Conservation (phyloP, 2,797 vertebrate genomes). For the Sebastes elongatus region DNA sequence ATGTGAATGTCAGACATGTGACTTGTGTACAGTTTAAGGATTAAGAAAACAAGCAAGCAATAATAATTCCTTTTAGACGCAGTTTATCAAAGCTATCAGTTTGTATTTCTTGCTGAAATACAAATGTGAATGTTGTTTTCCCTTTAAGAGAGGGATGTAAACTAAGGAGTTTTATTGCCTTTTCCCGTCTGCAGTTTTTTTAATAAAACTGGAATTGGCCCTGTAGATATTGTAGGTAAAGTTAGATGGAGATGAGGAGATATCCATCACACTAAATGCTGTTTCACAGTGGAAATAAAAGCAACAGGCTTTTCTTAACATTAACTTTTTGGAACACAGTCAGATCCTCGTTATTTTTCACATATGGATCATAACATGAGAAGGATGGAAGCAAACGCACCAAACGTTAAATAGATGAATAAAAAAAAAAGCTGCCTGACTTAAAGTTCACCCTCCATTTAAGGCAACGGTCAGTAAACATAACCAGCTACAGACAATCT, state of each 20-base stretch:
- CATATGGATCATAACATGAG: not conserved
- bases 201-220: slow-evolving; percentile 16
- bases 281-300: not conserved
- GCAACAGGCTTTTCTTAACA: not conserved
- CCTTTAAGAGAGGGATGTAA: slow-evolving; percentile 41
- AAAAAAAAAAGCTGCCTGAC: not conserved
- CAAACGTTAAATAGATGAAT: not conserved
- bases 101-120: slow-evolving; percentile 52
- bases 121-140: slow-evolving; percentile 65
- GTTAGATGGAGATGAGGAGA: not conserved
- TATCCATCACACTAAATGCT: slow-evolving; percentile 23
- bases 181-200: slow-evolving; percentile 35
- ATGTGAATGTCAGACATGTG: slow-evolving; percentile 46
- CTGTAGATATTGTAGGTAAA: slow-evolving; percentile 29
- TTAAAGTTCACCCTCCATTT: slow-evolving; percentile 4
- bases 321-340: not conserved
- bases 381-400: not conserved
- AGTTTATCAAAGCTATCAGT: slow-evolving; percentile 36
- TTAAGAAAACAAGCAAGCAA: slow-evolving; percentile 57
- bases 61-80: slow-evolving; percentile 59
- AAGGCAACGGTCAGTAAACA: slow-evolving; percentile 64
- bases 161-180: slow-evolving; percentile 24
- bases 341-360: not conserved
- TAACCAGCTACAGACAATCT: slow-evolving; percentile 79
- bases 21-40: slow-evolving; percentile 41